Evolutionary conservation across 2,888 invertebrate species (phyloP), one percentile per base, ranked within the genome.

Genomic region (Parasteatoda lunata): DNA sequence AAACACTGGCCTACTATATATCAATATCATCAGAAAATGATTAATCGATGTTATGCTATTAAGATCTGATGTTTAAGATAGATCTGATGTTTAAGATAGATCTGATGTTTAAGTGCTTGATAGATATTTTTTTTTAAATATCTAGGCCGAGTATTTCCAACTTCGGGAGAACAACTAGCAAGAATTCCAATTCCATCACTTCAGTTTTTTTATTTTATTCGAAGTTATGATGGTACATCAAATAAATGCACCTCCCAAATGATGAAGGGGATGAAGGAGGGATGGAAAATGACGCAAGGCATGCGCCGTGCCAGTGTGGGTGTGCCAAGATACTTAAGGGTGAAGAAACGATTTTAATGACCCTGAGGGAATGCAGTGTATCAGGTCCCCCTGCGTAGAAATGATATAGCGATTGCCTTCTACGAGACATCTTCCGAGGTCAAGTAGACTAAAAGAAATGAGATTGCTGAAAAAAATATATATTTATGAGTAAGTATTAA

Each of bases 281-380:
- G 30, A 30, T 30, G 30, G 30, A 30, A 30, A 30, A 30, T 30
- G 30, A 30, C 49, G 15, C 7, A 66, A 66, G 48, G 84, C 84
- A 85, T 79, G 84, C 84, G 84, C 79, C 45, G 69, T 75, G n/a
- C 47, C 13, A 51, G 85, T 79, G 85, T 86, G 85, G 85, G 85
- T 80, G 85, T 86, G 85, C 85, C 80, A 71, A 66, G 65, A 77
- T 86, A 86, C 80, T 86, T 86, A 86, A 86, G 85, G 80, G 85
- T 86, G 85, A 77, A 86, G 85, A 80, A 71, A 71, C 64, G 85
- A 80, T 66, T 80, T 80, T 86, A 86, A 86, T 86, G 85, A 86
- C 85, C 85, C 85, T 71, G 69, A 81, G 85, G 80, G 85, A 86
- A 86, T 86, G 85, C 80, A 66, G 85, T 52, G 70, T 76, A 86